Conservation (phyloP, 2,113 vertebrate species). For the Brienomyrus brachyistius region DNA sequence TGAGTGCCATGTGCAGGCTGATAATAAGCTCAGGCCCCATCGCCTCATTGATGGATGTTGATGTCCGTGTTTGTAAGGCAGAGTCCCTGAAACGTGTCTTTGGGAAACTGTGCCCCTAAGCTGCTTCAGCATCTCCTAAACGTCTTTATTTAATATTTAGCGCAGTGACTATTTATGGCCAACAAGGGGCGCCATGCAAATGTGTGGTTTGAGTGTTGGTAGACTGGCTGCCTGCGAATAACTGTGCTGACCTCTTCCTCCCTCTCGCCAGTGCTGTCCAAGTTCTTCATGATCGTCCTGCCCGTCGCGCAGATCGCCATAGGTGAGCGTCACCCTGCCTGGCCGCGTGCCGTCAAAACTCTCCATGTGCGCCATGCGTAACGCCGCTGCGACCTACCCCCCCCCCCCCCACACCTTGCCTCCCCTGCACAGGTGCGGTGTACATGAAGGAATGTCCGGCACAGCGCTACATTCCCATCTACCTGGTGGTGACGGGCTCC, state of each 20-base stretch:
- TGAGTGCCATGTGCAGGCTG: background rate
- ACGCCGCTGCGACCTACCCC: background rate
- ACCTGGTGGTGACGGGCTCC: conserved; percentile 39
- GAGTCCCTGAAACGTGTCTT: background rate
- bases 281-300: conserved; percentile 28
- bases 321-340: conserved; percentile 23
- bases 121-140: background rate
- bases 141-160: background rate
- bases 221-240: background rate
- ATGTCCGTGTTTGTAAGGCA: background rate
- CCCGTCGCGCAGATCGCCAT: conserved; percentile 38
- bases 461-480: conserved; percentile 40
- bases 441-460: conserved; percentile 31
- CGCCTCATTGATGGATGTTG: background rate
- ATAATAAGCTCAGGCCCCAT: too few relatives aligned
- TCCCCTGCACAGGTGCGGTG: conserved; percentile 24
- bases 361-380: background rate
- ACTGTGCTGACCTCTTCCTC: background rate
- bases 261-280: conserved; percentile 33
- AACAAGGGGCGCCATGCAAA: background rate
- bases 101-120: background rate
- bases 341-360: background rate
- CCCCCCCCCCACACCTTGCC: background rate
- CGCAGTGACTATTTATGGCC: background rate
- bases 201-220: background rate